Conservation (phyloP, 2,113 vertebrate species). For the Thymallus thymallus region DNA sequence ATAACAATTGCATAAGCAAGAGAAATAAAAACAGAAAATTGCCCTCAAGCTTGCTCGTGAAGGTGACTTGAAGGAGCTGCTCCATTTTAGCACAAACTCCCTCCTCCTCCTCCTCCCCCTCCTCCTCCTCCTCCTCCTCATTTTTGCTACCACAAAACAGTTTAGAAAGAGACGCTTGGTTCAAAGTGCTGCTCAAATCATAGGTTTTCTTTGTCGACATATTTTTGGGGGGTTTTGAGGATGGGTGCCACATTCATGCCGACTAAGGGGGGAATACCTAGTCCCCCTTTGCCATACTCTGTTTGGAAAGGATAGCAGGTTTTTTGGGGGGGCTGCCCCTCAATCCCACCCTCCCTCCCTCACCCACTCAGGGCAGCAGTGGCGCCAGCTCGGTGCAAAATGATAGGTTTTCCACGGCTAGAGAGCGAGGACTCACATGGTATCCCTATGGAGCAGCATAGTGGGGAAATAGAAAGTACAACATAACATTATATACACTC, state of each 20-base stretch:
- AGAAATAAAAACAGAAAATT: constrained; percentile 37
- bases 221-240: constrained; percentile 11
- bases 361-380: constrained; percentile 71
- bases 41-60: constrained; percentile 61
- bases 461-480: constrained; percentile 86
- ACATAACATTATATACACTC: constrained; percentile 71
- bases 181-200: constrained; percentile 65
- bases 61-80: constrained; percentile 70
- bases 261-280: constrained; percentile 39
- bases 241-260: constrained; percentile 48
- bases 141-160: constrained; percentile 29
- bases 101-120: constrained; percentile 26
- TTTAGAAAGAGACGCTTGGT: constrained; percentile 65
- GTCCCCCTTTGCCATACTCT: constrained; percentile 32
- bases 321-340: constrained; percentile 23
- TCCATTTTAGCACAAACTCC: constrained; percentile 60
- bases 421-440: constrained; percentile 88
- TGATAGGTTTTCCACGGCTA: constrained; percentile 66
- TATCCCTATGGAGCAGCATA: constrained; percentile 87
- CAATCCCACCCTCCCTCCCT: constrained; percentile 39
- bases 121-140: too few species aligned
- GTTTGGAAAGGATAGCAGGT: constrained; percentile 36
- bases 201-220: constrained; percentile 8
- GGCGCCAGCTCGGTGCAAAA: constrained; percentile 73
- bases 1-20: constrained; percentile 63